Evolutionary conservation across 2,888 invertebrate species (phyloP).

Genomic region (Disparrhopalites patrizii): DNA sequence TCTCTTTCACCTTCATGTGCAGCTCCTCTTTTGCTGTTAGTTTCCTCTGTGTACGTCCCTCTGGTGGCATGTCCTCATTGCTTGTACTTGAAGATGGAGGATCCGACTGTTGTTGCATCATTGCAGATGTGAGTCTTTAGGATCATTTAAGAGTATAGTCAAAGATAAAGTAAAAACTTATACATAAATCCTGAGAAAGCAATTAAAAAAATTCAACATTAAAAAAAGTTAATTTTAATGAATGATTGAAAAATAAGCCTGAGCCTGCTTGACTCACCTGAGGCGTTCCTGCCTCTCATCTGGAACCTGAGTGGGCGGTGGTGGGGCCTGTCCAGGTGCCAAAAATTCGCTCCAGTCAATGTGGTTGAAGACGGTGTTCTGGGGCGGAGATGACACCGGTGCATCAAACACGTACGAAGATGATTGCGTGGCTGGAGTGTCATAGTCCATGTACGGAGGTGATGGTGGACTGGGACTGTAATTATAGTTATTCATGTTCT

Average conservation of each 20-base stretch:
- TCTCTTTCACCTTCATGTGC: constrained; percentile 44
- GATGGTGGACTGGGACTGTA: constrained; percentile 9
- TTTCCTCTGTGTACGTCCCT: constrained; percentile 28
- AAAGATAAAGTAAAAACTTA: background rate
- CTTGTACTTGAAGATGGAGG: constrained; percentile 20
- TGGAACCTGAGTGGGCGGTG: constrained; percentile 43
- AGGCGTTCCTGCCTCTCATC: constrained; percentile 23
- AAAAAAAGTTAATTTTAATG: background rate
- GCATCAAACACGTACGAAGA: constrained; percentile 15
- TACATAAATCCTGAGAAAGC: background rate
- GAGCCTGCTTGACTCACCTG: too few species aligned
- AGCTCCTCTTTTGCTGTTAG: constrained; percentile 44
- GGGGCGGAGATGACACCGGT: constrained; percentile 1
- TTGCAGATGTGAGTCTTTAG: background rate
- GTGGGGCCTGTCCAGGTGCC: constrained; percentile 42
- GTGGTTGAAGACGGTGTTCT: constrained; percentile 45
- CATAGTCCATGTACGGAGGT: constrained; percentile 7
- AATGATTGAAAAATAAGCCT: background rate
- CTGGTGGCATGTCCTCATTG: constrained; percentile 32
- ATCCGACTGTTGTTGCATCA: constrained; percentile 17
- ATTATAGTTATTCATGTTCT: constrained; percentile 6
- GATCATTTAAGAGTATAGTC: too few species aligned
- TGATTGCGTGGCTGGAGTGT: constrained; percentile 5
- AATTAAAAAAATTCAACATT: background rate
- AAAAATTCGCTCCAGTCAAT: constrained; percentile 47